Conservation (phyloP, 92 coral and sea anemone species). For the Phenganax subtilis region DNA sequence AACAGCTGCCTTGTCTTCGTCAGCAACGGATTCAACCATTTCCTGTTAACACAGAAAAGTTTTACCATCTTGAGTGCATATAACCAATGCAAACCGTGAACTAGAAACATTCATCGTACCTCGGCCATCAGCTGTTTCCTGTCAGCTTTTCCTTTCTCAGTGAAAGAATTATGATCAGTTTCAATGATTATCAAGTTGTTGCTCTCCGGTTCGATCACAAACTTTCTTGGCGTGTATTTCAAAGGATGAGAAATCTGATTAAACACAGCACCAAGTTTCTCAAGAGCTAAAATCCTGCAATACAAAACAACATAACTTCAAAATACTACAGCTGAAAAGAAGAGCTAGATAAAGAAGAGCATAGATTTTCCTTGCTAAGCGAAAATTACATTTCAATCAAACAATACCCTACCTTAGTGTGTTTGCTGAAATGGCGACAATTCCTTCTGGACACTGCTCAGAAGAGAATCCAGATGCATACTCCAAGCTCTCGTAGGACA, state of each 20-base stretch:
- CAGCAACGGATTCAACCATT: conserved; percentile 93
- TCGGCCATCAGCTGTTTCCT: conserved; percentile 93
- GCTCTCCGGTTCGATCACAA: conserved; percentile 87
- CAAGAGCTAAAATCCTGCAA: conserved; percentile 85
- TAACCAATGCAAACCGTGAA: background rate
- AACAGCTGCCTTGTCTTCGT: conserved; percentile 86
- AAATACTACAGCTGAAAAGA: no score
- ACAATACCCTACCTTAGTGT: conserved; percentile 68
- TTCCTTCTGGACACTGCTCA: conserved; percentile 99
- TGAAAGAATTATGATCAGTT: conserved; percentile 87
- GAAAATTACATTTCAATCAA: background rate
- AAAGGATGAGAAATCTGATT: conserved; percentile 96
- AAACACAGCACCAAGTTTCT: conserved; percentile 95
- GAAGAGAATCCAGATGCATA: conserved; percentile 98
- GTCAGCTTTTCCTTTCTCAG: conserved; percentile 73
- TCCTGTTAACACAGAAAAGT: conserved; percentile 48
- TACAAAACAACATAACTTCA: background rate
- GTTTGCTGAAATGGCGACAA: conserved; percentile 96
- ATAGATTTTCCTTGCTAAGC: conserved; percentile 1
- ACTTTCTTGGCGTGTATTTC: conserved; percentile 87
- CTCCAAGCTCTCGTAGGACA: conserved; percentile 92
- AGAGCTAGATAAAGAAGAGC: no score
- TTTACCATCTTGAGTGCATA: background rate
- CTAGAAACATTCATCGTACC: conserved; percentile 45
- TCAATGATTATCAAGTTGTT: conserved; percentile 85